Base-by-base conservation (phyloP, 2,888 invertebrate species). In the Ptychoptera contaminata region DNA sequence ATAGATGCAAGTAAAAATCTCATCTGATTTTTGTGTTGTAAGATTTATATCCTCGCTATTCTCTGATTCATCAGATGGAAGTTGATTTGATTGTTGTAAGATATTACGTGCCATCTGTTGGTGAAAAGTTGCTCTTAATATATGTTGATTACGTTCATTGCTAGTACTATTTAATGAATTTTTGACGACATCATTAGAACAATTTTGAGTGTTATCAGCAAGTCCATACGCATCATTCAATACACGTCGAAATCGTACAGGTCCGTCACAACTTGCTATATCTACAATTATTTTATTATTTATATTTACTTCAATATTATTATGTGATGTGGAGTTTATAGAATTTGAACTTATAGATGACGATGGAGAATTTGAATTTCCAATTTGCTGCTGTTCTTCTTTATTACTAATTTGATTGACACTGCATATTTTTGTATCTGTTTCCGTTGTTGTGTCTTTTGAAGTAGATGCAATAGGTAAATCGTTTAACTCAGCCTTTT, bases 201-300 rank as follows among this genome's bases (percentile, higher is more conserved):
- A 15, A 14, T 32, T 32, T 34, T 41, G 14, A 29, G 2, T 29
- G 16, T 39, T 29, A 9, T 23, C 23, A n/a, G 9, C 4, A 34
- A 61, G 60, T 2, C 65, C 76, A 68, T 87, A 91, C 47, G 86
- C 84, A 42, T 76, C 78, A 67, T 91, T 91, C 2, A 87, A 67
- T 2, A 91, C 86, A 2, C 90, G 72, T 54, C 85, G 84, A 65
- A 91, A 84, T 23, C 82, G 72, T 1, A 91, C 88, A 0, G 91
- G 91, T 0, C 91, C 91, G 62, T 91, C 91, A 63, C 91, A 91
- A 49, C 83, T 87, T 1, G 90, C 91, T n/a, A 90, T 75, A 62
- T 91, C 90, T 48, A 86, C 67, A 2, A 88, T 77, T 0, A 82
- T 76, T 58, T 74, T 76, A 30, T 63, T 61, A 50, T 56, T 54